Evolutionary conservation across 2,113 vertebrate genomes (phyloP).

Genomic region (Philantomba maxwellii): DNA sequence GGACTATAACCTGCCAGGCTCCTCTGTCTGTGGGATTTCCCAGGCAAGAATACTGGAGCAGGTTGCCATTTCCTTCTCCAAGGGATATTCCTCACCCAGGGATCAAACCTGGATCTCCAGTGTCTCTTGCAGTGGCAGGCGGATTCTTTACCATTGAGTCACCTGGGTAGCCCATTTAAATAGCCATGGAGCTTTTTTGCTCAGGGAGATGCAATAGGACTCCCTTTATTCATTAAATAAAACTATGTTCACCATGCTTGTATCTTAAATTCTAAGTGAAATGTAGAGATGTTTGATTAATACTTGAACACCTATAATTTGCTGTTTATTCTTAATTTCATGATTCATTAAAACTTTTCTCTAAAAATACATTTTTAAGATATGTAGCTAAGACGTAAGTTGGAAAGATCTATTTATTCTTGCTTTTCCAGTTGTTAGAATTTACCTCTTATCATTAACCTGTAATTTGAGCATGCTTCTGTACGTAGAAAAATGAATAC

Average conservation of each 20-base stretch:
- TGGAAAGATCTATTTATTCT: neutral
- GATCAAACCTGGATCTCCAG: neutral
- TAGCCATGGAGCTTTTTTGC: neutral
- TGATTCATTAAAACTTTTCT: neutral
- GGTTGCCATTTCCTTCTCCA: neutral
- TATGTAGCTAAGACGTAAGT: neutral
- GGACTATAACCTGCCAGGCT: neutral
- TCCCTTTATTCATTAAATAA: neutral
- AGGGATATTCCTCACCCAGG: neutral
- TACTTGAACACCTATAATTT: neutral
- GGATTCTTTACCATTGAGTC: neutral
- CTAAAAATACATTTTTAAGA: neutral
- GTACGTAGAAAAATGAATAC: conserved; percentile 44
- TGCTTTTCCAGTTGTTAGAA: conserved; percentile 30
- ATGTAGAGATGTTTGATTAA: neutral
- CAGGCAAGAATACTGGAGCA: neutral
- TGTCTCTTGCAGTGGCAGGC: neutral
- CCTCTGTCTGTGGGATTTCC: neutral
- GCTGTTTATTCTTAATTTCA: conserved; percentile 4
- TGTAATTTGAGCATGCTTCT: conserved; percentile 45
- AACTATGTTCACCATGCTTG: neutral
- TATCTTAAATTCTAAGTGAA: neutral
- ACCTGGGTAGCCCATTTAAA: neutral
- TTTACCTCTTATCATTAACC: conserved; percentile 11
- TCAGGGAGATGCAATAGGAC: neutral